Percentiles rank a stretch among this genome's conserved stretches.
Evolutionary conservation across 2,113 vertebrate genomes (phyloP).

Genomic region (Nannobrachium achirus): DNA sequence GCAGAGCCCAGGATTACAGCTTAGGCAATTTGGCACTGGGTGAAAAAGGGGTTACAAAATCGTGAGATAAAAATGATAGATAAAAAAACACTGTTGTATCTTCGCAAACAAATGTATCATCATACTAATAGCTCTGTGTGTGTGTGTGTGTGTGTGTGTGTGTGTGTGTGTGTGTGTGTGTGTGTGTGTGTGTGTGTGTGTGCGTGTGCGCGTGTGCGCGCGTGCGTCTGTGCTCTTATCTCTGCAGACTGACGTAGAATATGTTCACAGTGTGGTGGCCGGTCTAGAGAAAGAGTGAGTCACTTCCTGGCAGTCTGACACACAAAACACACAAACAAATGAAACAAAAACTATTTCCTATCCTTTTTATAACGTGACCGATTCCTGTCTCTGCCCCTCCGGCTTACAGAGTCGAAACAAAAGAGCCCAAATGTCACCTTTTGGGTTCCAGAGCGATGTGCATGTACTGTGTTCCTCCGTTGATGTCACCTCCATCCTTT

Average conservation of each 20-base stretch:
- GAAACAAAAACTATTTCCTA: not conserved
- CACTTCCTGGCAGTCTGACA: not conserved
- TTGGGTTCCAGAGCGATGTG: not conserved
- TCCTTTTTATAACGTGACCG: not conserved
- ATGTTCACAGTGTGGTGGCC: constrained; percentile 89
- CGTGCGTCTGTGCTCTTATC: constrained; percentile 16
- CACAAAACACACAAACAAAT: no score
- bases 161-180: constrained; percentile 2
- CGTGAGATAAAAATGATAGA: no score
- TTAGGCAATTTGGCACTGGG: no score
- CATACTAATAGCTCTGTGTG: not conserved
- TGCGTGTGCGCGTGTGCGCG: not conserved
- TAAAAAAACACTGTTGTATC: no score
- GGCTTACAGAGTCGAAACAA: not conserved
- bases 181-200: not conserved
- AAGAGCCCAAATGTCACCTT: not conserved
- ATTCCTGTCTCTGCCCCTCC: not conserved
- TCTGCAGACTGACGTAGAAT: constrained; percentile 90
- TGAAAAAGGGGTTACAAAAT: no score
- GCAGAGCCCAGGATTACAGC: no score
- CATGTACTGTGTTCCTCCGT: not conserved
- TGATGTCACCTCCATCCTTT: not conserved
- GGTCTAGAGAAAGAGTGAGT: constrained; percentile 97
- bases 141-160: constrained; percentile 7
- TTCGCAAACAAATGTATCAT: not conserved